A percentile compares a stretch with the other conserved stretches of the same genome.
Evolutionary conservation across 2,113 vertebrate species (phyloP).

Genomic region (Myrmecophaga tridactyla): DNA sequence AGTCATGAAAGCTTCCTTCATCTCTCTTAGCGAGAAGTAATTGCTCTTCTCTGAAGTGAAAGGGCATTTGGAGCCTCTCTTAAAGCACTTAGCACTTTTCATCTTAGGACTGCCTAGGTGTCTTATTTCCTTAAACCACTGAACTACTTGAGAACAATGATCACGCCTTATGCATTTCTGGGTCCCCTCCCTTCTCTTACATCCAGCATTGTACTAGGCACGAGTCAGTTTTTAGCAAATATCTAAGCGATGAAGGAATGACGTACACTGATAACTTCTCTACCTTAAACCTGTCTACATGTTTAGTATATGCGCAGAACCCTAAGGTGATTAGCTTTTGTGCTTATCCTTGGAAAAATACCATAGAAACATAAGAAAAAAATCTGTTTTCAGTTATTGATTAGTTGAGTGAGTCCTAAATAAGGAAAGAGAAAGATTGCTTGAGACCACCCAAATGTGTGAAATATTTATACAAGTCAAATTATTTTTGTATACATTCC

Average conservation of each 20-base stretch:
- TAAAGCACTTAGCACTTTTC: constrained; percentile 55
- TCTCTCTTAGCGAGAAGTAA: constrained; percentile 61
- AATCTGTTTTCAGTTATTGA: not conserved
- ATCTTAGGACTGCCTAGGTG: not conserved
- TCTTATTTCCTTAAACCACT: constrained; percentile 45
- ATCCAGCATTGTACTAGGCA: not conserved
- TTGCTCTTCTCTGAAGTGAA: constrained; percentile 56
- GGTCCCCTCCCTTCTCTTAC: not conserved
- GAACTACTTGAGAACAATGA: not conserved
- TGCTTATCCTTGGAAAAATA: not conserved
- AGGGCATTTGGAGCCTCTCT: constrained; percentile 64
- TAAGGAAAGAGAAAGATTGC: not conserved
- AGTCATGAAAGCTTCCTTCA: constrained; percentile 69
- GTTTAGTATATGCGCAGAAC: constrained; percentile 2
- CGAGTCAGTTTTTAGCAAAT: not conserved
- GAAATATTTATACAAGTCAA: constrained; percentile 25
- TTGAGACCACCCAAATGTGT: not conserved
- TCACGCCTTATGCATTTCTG: not conserved
- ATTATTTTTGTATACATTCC: not conserved
- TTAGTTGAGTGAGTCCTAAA: not conserved
- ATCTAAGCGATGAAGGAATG: not conserved
- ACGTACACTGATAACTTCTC: not conserved
- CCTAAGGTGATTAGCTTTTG: not conserved
- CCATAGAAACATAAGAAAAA: not conserved
- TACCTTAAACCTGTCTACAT: not conserved